phyloP scores from a whole-genome alignment of 64 coral and sea anemone genomes.

The Orbicella faveolata region DNA sequence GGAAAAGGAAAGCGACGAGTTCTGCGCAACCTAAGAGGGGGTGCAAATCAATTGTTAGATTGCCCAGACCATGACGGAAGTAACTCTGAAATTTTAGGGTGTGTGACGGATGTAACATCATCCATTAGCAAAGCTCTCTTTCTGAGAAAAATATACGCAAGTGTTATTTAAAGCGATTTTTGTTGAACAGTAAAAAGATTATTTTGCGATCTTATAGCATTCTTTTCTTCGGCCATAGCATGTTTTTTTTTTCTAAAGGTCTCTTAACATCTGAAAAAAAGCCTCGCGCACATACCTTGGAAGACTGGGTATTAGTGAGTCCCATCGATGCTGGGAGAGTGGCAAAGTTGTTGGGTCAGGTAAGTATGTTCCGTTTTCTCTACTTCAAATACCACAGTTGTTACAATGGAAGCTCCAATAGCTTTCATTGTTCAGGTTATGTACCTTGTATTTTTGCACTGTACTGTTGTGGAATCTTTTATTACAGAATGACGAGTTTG shows the following conservation, averaged over 20 bases:
- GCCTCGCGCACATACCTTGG: background rate
- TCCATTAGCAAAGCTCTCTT: background rate
- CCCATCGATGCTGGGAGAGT: background rate
- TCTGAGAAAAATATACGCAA: too few relatives aligned
- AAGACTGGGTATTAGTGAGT: background rate
- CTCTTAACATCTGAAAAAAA: background rate
- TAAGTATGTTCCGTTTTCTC: background rate
- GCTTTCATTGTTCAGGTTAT: background rate
- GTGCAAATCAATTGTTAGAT: conserved; percentile 33
- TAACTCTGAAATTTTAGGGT: background rate
- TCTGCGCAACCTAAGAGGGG: conserved; percentile 50
- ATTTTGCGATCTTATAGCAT: too few relatives aligned
- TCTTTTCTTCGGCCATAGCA: too few relatives aligned
- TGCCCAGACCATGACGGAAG: conserved; percentile 36
- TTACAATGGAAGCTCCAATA: background rate
- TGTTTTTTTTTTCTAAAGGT: too few relatives aligned
- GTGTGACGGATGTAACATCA: conserved; percentile 46
- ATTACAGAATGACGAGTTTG: background rate
- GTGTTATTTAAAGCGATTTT: too few relatives aligned
- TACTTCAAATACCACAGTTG: background rate
- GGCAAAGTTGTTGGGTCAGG: background rate
- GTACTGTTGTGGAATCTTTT: background rate
- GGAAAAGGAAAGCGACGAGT: conserved; percentile 68
- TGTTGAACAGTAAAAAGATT: too few relatives aligned
- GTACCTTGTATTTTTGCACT: background rate